Base-by-base conservation (phyloP, 2,888 invertebrate species). In the Diaperis boleti region DNA sequence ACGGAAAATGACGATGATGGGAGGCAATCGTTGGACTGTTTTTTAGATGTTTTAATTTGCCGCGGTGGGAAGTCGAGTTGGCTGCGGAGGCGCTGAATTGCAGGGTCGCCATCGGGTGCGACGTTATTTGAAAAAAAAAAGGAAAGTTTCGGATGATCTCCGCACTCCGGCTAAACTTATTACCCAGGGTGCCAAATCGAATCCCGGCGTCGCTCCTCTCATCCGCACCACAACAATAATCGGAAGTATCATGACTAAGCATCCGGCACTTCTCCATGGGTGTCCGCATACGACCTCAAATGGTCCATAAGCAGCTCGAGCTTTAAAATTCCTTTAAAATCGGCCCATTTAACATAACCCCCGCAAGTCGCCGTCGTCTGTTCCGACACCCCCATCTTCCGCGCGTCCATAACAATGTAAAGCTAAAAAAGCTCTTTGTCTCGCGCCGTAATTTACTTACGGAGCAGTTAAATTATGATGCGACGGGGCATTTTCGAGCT, bases 401-500 rank as follows among this genome's bases (percentile, higher is more conserved):
- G 31, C 11, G 22, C 50, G 49, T 41, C 39, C 42, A 55, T 55
- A 55, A 56, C 56, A 56, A 56, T 56, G 56, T 56, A 56, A 41
- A 29, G 49, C 47, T 49, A 59, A 59, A 59, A 59, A 49, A 49
- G 59, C 49, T 22, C 59, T 59, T 59, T 59, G 59, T 59, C 59
- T 59, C 47, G 22, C 47, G 35, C 49, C 35, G 59, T 59, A 59
- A 59, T 59, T 59, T 59, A 59, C 59, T 59, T 59, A 59, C 35
- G 47, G 47, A 35, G 45, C 57, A 57, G 57, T 49, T 59, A 59
- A 59, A 59, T 59, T 59, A 59, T 59, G 59, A 59, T 59, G 59
- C 47, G 59, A 59, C 59, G 39, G 47, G 56, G 47, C 59, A 59
- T 47, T 59, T 57, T 59, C 59, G 59, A 59, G 59, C 59, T 59